Evolutionary conservation across 2,113 vertebrate genomes (phyloP).

Genomic region (Nicator chloris): DNA sequence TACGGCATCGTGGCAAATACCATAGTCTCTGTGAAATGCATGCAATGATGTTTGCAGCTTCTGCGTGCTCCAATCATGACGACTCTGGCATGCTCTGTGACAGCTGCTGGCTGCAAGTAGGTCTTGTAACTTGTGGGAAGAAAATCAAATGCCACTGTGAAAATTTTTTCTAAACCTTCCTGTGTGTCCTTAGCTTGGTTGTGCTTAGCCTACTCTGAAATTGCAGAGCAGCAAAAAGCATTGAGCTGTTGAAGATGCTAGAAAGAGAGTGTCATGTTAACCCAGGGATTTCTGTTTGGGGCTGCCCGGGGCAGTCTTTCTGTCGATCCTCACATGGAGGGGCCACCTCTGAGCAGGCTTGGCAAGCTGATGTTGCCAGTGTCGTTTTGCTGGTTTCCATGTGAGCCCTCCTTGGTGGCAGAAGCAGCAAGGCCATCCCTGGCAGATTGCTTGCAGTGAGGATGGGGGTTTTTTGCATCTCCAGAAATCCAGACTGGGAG

Average conservation of each 20-base stretch:
- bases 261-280: background rate
- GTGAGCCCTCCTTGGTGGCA: fast-evolving
- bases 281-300: background rate
- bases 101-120: background rate
- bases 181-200: background rate
- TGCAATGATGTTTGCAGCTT: background rate
- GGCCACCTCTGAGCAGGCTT: background rate
- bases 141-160: background rate
- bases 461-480: background rate
- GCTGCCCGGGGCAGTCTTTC: fast-evolving
- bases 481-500: background rate
- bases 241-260: background rate
- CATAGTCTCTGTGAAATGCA: background rate
- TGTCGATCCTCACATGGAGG: background rate
- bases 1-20: background rate
- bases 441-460: background rate
- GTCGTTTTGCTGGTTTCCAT: background rate
- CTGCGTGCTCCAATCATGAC: background rate
- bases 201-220: background rate
- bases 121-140: background rate
- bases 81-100: background rate
- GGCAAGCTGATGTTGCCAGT: background rate
- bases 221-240: background rate
- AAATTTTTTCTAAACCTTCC: background rate
- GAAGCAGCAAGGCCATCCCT: background rate